Evolutionary conservation across 2,888 invertebrate genomes (phyloP).

Genomic region (Vanessa cardui): DNA sequence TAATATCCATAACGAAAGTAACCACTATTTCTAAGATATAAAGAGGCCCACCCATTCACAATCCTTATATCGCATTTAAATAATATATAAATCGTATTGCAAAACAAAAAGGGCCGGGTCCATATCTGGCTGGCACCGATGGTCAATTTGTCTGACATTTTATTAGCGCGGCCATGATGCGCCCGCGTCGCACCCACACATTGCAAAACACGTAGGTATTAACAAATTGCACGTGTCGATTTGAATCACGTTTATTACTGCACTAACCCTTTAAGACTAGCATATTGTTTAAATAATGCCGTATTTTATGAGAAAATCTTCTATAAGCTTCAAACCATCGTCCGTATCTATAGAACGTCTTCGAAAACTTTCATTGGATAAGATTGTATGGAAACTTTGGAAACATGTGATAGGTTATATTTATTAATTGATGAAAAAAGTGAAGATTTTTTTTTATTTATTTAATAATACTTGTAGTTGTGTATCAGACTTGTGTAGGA

Average conservation of each 20-base stretch:
- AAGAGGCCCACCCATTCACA: slow-evolving; percentile 33
- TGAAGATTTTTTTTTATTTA: no score
- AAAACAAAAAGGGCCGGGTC: slow-evolving; percentile 39
- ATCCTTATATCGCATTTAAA: slow-evolving; percentile 30
- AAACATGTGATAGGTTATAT: no score
- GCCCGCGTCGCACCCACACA: slow-evolving; percentile 34
- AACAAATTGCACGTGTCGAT: slow-evolving; percentile 36
- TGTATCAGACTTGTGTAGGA: no score
- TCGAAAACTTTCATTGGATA: no score
- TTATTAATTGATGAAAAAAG: no score
- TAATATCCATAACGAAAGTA: neutral
- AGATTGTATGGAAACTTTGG: no score
- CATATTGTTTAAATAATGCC: slow-evolving; percentile 2
- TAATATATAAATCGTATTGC: slow-evolving; percentile 43
- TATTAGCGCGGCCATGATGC: slow-evolving; percentile 44
- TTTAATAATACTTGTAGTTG: no score
- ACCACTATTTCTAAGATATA: slow-evolving; percentile 17
- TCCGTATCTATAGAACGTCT: neutral
- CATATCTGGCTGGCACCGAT: slow-evolving; percentile 39
- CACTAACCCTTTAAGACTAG: slow-evolving; percentile 10
- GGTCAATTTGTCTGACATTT: slow-evolving; percentile 50
- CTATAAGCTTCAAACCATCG: neutral
- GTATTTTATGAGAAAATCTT: neutral
- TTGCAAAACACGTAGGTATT: slow-evolving; percentile 30
- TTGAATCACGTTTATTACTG: slow-evolving; percentile 33